Conservation (phyloP, 2,113 vertebrate genomes). For the Scortum barcoo region DNA sequence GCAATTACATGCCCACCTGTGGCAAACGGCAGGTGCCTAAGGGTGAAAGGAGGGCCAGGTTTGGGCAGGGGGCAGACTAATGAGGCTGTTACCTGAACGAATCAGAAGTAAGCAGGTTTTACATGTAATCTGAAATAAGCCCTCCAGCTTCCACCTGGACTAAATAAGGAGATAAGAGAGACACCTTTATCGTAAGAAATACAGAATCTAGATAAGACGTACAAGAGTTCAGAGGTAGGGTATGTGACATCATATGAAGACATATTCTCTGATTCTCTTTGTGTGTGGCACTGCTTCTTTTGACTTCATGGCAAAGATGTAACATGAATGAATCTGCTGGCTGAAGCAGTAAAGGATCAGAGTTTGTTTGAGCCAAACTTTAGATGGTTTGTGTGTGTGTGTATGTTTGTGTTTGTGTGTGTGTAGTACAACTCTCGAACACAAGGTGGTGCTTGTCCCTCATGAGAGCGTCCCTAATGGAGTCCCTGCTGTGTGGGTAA, state of each 20-base stretch:
- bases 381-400: background rate
- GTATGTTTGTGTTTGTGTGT: too few relatives aligned
- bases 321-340: background rate
- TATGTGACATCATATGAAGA: background rate
- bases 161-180: background rate
- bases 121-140: conserved; percentile 32
- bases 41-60: conserved; percentile 58
- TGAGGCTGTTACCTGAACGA: conserved; percentile 60
- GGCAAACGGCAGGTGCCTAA: conserved; percentile 72
- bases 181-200: background rate
- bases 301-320: background rate
- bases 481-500: conserved; percentile 58
- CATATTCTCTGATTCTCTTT: background rate
- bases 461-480: conserved; percentile 56
- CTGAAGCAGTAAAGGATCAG: background rate
- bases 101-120: conserved; percentile 51
- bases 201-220: background rate
- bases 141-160: conserved; percentile 29
- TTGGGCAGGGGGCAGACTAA: conserved; percentile 70
- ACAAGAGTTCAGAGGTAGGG: background rate
- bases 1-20: conserved; percentile 81
- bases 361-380: background rate
- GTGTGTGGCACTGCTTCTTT: background rate
- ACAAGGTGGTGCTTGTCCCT: conserved; percentile 81
- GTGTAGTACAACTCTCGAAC: conserved; percentile 58